Conservation (phyloP, 2,797 vertebrate species). For the Melopsittacus undulatus region DNA sequence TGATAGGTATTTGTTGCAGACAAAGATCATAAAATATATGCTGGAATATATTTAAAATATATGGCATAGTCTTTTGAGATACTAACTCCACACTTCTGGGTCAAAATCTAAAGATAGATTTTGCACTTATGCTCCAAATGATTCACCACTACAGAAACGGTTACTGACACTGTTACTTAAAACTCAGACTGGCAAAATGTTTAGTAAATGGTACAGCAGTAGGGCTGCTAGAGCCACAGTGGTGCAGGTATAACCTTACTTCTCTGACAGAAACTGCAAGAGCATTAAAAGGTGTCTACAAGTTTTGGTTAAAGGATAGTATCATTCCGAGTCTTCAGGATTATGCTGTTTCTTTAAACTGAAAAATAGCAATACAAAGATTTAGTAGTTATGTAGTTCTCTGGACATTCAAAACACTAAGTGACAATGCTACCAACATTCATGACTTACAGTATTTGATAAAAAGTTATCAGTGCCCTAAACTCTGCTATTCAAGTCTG, state of each 20-base stretch:
- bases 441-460: not conserved
- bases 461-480: not conserved
- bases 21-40: not conserved
- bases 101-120: not conserved
- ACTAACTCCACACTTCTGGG: not conserved
- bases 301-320: not conserved
- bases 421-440: not conserved
- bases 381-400: not conserved
- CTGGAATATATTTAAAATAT: not conserved
- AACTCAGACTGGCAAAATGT: not conserved
- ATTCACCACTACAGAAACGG: not conserved
- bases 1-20: not conserved
- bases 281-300: not conserved
- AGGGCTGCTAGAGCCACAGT: not conserved
- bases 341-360: not conserved
- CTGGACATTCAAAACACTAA: not conserved
- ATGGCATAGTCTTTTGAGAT: not conserved
- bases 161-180: not conserved
- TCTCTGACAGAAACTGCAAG: not conserved
- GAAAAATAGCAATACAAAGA: not conserved
- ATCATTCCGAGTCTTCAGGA: not conserved
- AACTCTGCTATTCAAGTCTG: not conserved
- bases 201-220: not conserved
- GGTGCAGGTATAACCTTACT: not conserved
- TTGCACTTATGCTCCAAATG: slow-evolving; percentile 16